phyloP scores from a whole-genome alignment of 2,888 invertebrate species.

The Oscheius sp. region DNA sequence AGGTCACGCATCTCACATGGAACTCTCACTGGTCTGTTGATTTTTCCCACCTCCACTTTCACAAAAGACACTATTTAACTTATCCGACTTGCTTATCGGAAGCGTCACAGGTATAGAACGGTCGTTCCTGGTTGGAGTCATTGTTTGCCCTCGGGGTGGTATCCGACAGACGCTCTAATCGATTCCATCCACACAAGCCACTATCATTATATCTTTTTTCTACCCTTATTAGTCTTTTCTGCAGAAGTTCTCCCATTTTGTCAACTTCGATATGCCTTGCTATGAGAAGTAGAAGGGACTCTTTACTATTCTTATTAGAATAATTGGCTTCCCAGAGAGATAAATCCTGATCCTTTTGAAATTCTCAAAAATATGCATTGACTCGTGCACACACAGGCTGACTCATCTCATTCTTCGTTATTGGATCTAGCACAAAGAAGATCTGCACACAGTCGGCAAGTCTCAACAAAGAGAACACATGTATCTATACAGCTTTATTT shows the following conservation, averaged over 20 bases:
- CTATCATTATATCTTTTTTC: conserved; percentile 11
- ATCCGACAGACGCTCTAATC: conserved; percentile 27
- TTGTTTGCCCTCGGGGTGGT: conserved; percentile 31
- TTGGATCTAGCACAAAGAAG: conserved; percentile 26
- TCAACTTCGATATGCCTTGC: not conserved
- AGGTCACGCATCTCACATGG: conserved; percentile 1
- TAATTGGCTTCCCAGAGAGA: too few species aligned
- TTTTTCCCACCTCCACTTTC: not conserved
- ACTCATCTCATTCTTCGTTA: conserved; percentile 4
- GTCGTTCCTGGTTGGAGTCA: conserved; percentile 29
- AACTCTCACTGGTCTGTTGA: not conserved
- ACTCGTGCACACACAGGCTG: conserved; percentile 11
- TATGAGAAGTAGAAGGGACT: not conserved
- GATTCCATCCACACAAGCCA: conserved; percentile 16
- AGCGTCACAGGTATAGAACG: conserved; percentile 29
- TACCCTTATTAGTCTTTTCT: not conserved
- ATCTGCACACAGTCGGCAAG: conserved; percentile 21
- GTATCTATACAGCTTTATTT: not conserved
- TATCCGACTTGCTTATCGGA: conserved; percentile 1
- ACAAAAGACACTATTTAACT: conserved; percentile 1
- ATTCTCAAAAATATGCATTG: not conserved
- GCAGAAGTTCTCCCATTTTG: not conserved
- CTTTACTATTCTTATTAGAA: not conserved
- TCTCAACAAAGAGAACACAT: not conserved
- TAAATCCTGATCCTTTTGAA: not conserved